Conservation (phyloP, 1,140 invertebrate species). For the Eubasilissa regina region DNA sequence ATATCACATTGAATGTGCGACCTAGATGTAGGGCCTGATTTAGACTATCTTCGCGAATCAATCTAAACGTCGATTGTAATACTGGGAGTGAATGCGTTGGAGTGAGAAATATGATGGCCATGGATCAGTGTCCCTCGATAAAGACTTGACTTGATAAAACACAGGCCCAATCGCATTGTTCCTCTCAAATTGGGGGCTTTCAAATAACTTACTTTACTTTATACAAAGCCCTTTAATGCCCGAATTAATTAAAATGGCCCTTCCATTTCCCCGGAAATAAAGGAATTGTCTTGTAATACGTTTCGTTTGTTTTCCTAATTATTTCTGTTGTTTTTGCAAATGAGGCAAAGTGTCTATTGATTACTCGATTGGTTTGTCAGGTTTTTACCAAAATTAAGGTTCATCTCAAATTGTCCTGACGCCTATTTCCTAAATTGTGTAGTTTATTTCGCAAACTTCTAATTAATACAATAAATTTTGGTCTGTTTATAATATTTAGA, state of each 20-base stretch:
- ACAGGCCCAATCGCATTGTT: slow-evolving; percentile 36
- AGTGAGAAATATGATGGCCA: slow-evolving; percentile 39
- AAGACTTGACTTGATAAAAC: slow-evolving; percentile 35
- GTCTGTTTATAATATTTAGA: no score
- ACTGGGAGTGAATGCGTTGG: neutral
- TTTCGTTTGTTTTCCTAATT: slow-evolving; percentile 35
- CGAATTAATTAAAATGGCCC: slow-evolving; percentile 42
- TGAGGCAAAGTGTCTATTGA: slow-evolving; percentile 23
- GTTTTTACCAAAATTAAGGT: no score
- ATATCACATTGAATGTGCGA: no score
- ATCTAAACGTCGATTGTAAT: neutral
- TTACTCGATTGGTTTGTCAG: neutral
- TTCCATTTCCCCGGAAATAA: slow-evolving; percentile 18
- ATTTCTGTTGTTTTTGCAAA: slow-evolving; percentile 22
- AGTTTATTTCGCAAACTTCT: no score
- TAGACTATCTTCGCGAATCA: neutral
- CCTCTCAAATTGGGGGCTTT: neutral
- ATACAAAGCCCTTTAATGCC: slow-evolving; percentile 38
- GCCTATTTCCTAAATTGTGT: no score
- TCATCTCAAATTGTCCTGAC: no score
- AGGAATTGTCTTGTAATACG: slow-evolving; percentile 27
- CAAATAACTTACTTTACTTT: slow-evolving; percentile 37
- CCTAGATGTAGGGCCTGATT: no score
- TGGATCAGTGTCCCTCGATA: slow-evolving; percentile 37
- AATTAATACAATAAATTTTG: no score